Evolutionary conservation across 2,113 vertebrate species (phyloP).

Genomic region (Coreoperca whiteheadi): DNA sequence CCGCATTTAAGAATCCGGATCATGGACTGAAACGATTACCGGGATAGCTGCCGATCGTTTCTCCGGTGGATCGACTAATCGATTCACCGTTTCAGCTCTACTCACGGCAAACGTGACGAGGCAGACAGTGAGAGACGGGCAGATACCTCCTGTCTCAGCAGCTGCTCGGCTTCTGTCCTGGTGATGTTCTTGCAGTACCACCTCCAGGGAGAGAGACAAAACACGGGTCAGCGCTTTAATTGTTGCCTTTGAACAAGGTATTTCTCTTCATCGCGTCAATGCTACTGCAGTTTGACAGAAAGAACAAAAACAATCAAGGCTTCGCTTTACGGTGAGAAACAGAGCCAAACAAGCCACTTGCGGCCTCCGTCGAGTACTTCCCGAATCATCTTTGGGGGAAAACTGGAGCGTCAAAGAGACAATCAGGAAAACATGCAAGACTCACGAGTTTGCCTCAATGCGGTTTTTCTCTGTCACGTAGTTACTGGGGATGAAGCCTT

Average conservation of each 20-base stretch:
- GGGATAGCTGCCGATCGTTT: too few relatives aligned
- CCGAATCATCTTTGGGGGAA: too few relatives aligned
- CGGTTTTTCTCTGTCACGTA: constrained; percentile 88
- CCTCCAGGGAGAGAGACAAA: constrained; percentile 64
- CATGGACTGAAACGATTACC: too few relatives aligned
- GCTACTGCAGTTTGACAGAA: not conserved
- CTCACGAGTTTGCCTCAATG: constrained; percentile 90
- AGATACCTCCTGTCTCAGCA: constrained; percentile 88
- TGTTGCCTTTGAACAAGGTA: not conserved
- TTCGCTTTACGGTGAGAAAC: not conserved
- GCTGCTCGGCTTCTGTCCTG: constrained; percentile 89
- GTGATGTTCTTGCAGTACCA: constrained; percentile 92
- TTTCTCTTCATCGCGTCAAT: too few relatives aligned
- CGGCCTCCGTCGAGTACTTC: too few relatives aligned
- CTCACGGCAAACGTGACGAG: too few relatives aligned
- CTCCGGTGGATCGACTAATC: too few relatives aligned
- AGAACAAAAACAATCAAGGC: not conserved
- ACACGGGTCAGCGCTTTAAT: too few relatives aligned
- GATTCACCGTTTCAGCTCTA: too few relatives aligned
- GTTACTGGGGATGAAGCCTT: constrained; percentile 92
- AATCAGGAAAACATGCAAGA: constrained; percentile 22
- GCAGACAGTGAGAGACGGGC: not conserved
- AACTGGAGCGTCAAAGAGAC: too few relatives aligned
- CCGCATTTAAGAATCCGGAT: too few relatives aligned
- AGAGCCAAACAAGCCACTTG: not conserved